Conservation (phyloP, 1,140 invertebrate genomes). For the Anadara kagoshimensis region DNA sequence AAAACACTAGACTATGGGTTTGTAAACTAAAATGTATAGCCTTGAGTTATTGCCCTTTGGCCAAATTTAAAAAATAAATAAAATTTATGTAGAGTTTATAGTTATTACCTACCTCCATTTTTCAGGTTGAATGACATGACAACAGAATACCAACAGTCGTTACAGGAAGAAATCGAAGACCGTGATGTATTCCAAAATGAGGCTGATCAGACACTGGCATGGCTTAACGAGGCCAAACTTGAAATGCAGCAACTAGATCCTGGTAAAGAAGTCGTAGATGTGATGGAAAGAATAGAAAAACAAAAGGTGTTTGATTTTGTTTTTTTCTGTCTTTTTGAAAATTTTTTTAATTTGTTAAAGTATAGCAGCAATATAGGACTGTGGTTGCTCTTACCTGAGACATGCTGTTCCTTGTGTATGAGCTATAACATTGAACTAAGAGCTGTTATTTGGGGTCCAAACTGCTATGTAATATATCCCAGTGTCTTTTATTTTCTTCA, state of each 20-base stretch:
- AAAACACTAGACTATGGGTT: no score
- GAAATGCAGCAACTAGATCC: slow-evolving; percentile 39
- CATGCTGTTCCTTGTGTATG: background rate
- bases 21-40: no score
- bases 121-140: slow-evolving; percentile 49
- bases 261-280: slow-evolving; percentile 33
- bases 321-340: background rate
- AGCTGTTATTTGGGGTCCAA: no score
- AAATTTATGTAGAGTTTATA: no score
- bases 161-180: slow-evolving; percentile 60
- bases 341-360: background rate
- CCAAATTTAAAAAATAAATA: no score
- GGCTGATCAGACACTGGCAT: slow-evolving; percentile 45
- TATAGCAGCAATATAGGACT: background rate
- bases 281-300: slow-evolving; percentile 51
- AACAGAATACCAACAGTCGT: slow-evolving; percentile 39
- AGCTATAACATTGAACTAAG: no score
- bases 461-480: no score
- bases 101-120: no score
- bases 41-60: no score
- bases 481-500: no score
- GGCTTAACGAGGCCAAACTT: slow-evolving; percentile 46
- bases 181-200: slow-evolving; percentile 52
- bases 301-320: slow-evolving; percentile 41
- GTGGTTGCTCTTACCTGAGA: background rate